Base-by-base conservation (phyloP, 2,888 invertebrate genomes). In the Heliconius ethilla region DNA sequence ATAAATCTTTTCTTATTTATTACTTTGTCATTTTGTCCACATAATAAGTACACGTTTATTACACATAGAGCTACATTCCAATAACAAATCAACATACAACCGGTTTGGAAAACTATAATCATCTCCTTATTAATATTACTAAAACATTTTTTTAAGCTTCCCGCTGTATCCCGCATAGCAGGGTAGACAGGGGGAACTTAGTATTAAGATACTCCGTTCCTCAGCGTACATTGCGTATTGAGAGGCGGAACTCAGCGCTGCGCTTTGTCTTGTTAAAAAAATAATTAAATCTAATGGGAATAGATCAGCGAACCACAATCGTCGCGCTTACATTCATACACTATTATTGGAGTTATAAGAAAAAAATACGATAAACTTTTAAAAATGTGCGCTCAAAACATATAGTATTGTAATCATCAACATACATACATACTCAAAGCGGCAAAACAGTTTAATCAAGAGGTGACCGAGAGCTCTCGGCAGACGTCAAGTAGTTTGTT, bases 401-500 rank as follows among this genome's bases (percentile, higher is more conserved):
- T 27, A 29, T 29, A 70, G 10, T 72, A 59, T 33, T 55, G 55
- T 59, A 3, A 13, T 59, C 18, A 9, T n/a, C 29, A n/a, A 33
- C n/a, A 72, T 33, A 59, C 7, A 63, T 55, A 59, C 7, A 63
- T 40, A 37, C 72, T 72, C 62, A 59, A 51, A 55, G 69, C 73
- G 45, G 74, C 78, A 65, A 75, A 70, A 73, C 72, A 74, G 73
- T 78, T 80, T 80, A 81, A 82, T 83, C 81, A 81, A 76, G 76
- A 77, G 55, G 76, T 79, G 80, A 74, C 79, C 55, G 70, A 66
- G 66, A 66, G 55, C 66, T 63, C 72, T 72, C 70, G n/a, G 37
- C 75, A 37, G 74, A 78, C 80, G 70, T 76, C 75, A 79, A 82
- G 78, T 76, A 62, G 67, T 70, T 79, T 25, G 76, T 78, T 79